Evolutionary conservation across 2,113 vertebrate genomes (phyloP).

Genomic region (Pagrus major): DNA sequence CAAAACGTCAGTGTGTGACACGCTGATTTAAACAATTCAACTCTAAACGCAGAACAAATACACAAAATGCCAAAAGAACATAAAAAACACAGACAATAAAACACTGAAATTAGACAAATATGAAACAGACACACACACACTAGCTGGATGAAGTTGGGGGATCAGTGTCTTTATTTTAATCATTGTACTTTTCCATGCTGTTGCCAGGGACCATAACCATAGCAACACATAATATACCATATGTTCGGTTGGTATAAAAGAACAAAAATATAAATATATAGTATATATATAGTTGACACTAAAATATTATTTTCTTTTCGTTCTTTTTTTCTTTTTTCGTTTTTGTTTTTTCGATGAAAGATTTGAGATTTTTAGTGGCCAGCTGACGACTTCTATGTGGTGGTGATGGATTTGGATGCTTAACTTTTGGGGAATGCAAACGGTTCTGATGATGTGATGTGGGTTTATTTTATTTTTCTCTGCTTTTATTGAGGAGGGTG

Average conservation of each 20-base stretch:
- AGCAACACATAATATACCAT: conserved; percentile 64
- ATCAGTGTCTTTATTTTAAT: conserved; percentile 74
- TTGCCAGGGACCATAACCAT: conserved; percentile 71
- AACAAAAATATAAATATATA: conserved; percentile 82
- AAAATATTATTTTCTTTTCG: conserved; percentile 61
- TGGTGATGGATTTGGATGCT: conserved; percentile 75
- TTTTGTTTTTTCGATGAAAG: conserved; percentile 37
- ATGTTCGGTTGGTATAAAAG: conserved; percentile 69
- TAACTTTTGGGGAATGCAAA: conserved; percentile 64
- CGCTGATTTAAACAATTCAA: conserved; percentile 8
- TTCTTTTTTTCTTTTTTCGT: not conserved
- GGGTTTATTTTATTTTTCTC: conserved; percentile 5
- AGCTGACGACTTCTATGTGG: conserved; percentile 62
- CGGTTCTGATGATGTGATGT: conserved; percentile 61
- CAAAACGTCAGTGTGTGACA: not conserved
- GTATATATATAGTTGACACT: conserved; percentile 80
- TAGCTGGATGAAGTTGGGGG: conserved; percentile 71
- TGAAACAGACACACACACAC: not conserved
- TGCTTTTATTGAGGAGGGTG: conserved; percentile 9
- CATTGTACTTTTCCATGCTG: conserved; percentile 68
- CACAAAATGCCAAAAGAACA: conserved; percentile 17
- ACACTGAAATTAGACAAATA: conserved; percentile 48
- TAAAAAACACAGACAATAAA: not conserved
- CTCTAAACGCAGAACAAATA: conserved; percentile 7
- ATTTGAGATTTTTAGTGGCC: conserved; percentile 60